These are phyloP conservation scores for Pseudorhombus dupliciocellatus DNA, from an alignment of 2,113 vertebrate genomes.

Conservation along the genomic window DNA sequence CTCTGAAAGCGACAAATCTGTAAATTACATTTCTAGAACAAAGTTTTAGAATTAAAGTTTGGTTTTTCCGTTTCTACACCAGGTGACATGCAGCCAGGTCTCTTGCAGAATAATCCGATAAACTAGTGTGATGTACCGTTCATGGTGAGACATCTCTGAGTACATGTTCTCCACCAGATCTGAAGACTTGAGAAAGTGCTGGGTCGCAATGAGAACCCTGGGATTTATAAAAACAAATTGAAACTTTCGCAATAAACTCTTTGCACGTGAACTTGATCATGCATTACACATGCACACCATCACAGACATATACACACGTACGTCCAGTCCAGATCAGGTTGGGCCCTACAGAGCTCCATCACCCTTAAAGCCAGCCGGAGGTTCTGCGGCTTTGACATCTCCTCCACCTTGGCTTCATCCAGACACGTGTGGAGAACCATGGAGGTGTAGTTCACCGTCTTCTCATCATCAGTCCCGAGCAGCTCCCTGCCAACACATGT, in stretches of 20 bases:
- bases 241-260: not conserved
- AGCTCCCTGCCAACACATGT: slow-evolving; percentile 75
- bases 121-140: slow-evolving; percentile 83
- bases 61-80: not conserved
- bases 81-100: not conserved
- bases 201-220: slow-evolving; percentile 91
- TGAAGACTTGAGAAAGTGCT: slow-evolving; percentile 89
- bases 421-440: slow-evolving; percentile 94
- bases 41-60: not conserved
- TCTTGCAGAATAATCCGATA: not conserved
- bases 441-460: slow-evolving; percentile 84
- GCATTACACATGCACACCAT: not conserved
- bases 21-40: not conserved
- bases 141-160: slow-evolving; percentile 86
- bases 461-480: slow-evolving; percentile 84
- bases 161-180: slow-evolving; percentile 87
- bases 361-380: slow-evolving; percentile 82
- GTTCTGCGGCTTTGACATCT: slow-evolving; percentile 76
- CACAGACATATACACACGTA: slow-evolving; percentile 68
- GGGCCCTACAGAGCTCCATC: slow-evolving; percentile 83
- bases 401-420: slow-evolving; percentile 81
- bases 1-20: slow-evolving; percentile 71
- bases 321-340: slow-evolving; percentile 91
- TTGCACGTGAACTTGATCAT: not conserved
- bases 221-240: slow-evolving; percentile 13